A percentile compares a stretch with the other conserved stretches of the same genome.
Evolutionary conservation across 2,113 vertebrate species (phyloP).

Genomic region (Sorex araneus): DNA sequence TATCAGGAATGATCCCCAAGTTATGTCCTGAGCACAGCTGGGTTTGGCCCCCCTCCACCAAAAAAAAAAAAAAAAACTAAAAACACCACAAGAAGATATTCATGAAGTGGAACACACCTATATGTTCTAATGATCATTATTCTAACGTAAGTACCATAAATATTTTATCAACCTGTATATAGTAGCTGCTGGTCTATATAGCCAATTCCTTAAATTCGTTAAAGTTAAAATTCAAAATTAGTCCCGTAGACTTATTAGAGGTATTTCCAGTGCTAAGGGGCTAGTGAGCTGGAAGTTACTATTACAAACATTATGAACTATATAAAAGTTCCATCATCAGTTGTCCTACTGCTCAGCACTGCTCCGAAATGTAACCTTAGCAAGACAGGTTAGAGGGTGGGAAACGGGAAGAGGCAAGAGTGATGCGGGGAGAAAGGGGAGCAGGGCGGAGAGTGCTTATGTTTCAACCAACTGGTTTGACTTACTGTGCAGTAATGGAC

Average conservation of each 20-base stretch:
- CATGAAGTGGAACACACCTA: conserved; percentile 33
- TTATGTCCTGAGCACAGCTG: too few species aligned
- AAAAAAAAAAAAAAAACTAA: too few species aligned
- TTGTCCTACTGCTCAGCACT: background rate
- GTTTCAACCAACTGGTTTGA: conserved; percentile 26
- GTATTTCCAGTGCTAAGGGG: conserved; percentile 37
- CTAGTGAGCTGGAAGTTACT: background rate
- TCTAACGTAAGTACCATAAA: background rate
- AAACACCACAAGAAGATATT: background rate
- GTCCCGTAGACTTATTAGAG: background rate
- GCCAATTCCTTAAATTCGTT: conserved; percentile 37
- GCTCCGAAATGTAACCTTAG: background rate
- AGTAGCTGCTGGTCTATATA: conserved; percentile 18
- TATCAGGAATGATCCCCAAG: too few species aligned
- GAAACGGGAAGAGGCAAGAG: background rate
- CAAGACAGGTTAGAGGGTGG: background rate
- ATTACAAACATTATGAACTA: conserved; percentile 25
- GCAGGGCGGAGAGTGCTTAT: background rate
- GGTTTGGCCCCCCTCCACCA: too few species aligned
- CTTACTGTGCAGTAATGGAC: background rate
- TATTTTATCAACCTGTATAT: background rate
- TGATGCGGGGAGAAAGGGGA: background rate
- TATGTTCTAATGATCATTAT: background rate
- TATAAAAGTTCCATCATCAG: background rate
- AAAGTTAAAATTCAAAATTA: conserved; percentile 43